phyloP scores from a whole-genome alignment of 2,888 invertebrate species.

The Bibio marci region DNA sequence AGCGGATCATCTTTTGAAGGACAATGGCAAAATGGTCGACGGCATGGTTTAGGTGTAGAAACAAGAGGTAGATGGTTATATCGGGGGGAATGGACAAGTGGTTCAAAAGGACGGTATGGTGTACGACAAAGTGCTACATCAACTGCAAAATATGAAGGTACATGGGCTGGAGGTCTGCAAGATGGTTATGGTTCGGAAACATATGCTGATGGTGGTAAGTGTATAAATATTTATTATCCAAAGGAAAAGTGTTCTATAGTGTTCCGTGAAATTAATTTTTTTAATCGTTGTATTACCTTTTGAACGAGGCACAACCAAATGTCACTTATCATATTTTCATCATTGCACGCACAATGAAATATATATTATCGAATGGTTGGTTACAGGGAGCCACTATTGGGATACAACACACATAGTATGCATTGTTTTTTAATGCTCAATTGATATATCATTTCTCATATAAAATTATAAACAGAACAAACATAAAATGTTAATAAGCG shows the following conservation, averaged over 20 bases:
- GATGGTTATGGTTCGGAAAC: slow-evolving; percentile 99
- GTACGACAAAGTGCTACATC: slow-evolving; percentile 90
- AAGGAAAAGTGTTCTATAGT: neutral
- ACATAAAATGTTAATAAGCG: too few species aligned
- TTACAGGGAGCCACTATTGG: too few species aligned
- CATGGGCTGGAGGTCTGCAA: slow-evolving; percentile 97
- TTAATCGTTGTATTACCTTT: neutral
- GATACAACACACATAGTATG: too few species aligned
- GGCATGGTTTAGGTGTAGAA: slow-evolving; percentile 96
- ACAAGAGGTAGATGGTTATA: slow-evolving; percentile 94
- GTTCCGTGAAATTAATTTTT: slow-evolving; percentile 3
- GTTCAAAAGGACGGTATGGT: slow-evolving; percentile 97
- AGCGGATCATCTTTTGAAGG: slow-evolving; percentile 94
- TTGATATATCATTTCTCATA: too few species aligned
- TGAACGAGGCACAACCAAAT: too few species aligned
- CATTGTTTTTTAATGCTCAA: too few species aligned
- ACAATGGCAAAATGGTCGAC: slow-evolving; percentile 98
- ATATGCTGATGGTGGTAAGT: slow-evolving; percentile 96
- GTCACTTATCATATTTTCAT: too few species aligned
- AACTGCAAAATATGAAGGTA: slow-evolving; percentile 92
- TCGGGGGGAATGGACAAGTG: slow-evolving; percentile 97
- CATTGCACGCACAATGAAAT: too few species aligned
- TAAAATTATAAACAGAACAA: too few species aligned
- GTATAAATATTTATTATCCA: slow-evolving; percentile 2
- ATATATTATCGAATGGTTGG: too few species aligned